phyloP scores from a whole-genome alignment of 2,888 invertebrate genomes.

The Penaeus monodon region DNA sequence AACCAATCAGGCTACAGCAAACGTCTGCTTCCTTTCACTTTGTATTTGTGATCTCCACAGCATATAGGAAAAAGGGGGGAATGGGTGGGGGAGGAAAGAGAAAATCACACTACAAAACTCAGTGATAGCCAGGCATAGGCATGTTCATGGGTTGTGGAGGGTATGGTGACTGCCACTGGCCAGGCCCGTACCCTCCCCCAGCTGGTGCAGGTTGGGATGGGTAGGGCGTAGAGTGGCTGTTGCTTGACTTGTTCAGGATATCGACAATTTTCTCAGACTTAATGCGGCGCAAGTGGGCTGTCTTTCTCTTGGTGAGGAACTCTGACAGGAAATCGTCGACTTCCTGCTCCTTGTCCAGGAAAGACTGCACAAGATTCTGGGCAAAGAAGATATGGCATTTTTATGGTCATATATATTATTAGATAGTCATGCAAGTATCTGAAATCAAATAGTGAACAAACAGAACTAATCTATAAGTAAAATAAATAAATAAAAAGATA shows the following conservation, averaged over 20 bases:
- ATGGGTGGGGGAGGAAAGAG: background rate
- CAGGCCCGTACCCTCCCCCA: constrained; percentile 31
- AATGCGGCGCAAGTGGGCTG: constrained; percentile 85
- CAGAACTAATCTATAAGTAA: background rate
- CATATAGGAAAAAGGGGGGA: background rate
- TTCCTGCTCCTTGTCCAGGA: constrained; percentile 69
- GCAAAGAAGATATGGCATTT: constrained; percentile 11
- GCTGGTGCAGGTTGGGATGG: constrained; percentile 21
- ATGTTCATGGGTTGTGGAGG: constrained; percentile 58
- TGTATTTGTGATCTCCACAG: no score
- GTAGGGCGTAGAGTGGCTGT: constrained; percentile 40
- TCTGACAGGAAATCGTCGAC: constrained; percentile 87
- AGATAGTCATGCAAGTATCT: background rate
- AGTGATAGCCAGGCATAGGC: constrained; percentile 62
- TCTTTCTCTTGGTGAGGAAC: constrained; percentile 82
- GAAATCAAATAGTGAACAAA: background rate
- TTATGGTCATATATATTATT: background rate
- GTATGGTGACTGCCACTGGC: constrained; percentile 54
- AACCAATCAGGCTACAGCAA: no score
- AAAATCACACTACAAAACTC: background rate
- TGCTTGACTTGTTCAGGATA: constrained; percentile 59
- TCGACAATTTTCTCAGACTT: constrained; percentile 92
- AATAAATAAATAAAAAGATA: background rate
- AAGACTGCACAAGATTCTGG: constrained; percentile 60
- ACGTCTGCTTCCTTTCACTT: no score